Evolutionary conservation across 1,140 invertebrate genomes (phyloP).

Genomic region (Zaprionus inermis): DNA sequence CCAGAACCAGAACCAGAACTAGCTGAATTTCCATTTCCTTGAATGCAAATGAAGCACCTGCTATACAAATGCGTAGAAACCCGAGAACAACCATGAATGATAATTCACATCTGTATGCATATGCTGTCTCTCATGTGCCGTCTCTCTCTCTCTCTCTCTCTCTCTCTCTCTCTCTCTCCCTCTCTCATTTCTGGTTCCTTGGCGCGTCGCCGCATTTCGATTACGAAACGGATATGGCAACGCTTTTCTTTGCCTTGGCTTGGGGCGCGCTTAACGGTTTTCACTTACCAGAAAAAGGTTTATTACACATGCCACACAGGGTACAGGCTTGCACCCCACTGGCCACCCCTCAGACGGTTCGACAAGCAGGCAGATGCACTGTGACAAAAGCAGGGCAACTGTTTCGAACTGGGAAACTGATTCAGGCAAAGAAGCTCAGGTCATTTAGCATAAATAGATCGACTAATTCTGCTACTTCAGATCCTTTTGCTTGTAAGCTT

Average conservation of each 20-base stretch:
- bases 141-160: background rate
- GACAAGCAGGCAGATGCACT: no score
- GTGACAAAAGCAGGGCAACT: no score
- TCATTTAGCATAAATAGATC: no score
- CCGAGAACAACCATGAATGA: conserved; percentile 1
- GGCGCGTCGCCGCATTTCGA: conserved; percentile 63
- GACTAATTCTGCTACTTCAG: no score
- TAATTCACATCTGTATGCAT: conserved; percentile 7
- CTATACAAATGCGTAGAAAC: conserved; percentile 17
- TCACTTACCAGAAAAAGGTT: conserved; percentile 63
- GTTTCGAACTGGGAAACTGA: no score
- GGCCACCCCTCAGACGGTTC: no score
- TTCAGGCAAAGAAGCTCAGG: no score
- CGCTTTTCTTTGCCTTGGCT: background rate
- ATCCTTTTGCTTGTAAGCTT: no score
- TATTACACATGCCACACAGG: background rate
- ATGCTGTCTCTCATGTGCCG: conserved; percentile 1
- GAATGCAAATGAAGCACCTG: conserved; percentile 67
- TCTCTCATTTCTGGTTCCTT: conserved; percentile 31
- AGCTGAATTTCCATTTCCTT: conserved; percentile 61
- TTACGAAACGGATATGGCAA: conserved; percentile 70
- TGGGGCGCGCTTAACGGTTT: conserved; percentile 43
- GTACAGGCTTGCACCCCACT: no score
- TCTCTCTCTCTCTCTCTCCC: background rate
- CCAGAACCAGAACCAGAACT: no score